Evolutionary conservation across 30 jellyfish, hydroid and myxozoan genomes (phyloP).

Genomic region (Haliclystus octoradiatus): DNA sequence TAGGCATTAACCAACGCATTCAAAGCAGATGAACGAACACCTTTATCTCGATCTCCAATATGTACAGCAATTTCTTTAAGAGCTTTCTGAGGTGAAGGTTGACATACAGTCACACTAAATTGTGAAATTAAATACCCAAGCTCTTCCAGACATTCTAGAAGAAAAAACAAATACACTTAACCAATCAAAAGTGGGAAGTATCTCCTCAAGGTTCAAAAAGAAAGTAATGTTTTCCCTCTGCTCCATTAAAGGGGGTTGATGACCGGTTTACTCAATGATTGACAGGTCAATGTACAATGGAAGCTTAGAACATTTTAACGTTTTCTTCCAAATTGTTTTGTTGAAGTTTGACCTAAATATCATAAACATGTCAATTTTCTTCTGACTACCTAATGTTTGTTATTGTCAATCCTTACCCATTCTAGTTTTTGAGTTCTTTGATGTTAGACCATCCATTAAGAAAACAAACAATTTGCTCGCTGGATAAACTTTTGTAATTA

Average conservation of each 20-base stretch:
- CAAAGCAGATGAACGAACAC: conserved; percentile 93
- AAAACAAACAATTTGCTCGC: conserved; percentile 65
- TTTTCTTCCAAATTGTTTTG: no score
- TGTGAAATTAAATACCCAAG: conserved; percentile 59
- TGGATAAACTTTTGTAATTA: conserved; percentile 52
- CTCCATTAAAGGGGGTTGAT: no score
- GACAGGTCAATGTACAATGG: no score
- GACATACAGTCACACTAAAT: conserved; percentile 81
- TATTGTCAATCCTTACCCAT: conserved; percentile 52
- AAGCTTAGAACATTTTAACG: no score
- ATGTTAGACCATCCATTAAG: conserved; percentile 64
- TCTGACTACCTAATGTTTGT: not conserved
- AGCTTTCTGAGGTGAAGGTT: conserved; percentile 72
- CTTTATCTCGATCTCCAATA: conserved; percentile 92
- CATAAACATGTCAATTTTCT: no score
- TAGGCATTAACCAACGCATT: conserved; percentile 83
- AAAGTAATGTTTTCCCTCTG: no score
- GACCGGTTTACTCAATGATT: no score
- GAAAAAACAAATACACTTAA: not conserved
- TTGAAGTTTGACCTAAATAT: no score
- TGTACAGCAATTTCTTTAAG: conserved; percentile 81
- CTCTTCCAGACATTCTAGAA: conserved; percentile 69
- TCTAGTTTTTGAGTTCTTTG: conserved; percentile 81
- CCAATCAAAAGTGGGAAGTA: not conserved
- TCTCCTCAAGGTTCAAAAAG: not conserved